Base-by-base conservation (phyloP, 2,113 vertebrate genomes). In the Lynx canadensis region DNA sequence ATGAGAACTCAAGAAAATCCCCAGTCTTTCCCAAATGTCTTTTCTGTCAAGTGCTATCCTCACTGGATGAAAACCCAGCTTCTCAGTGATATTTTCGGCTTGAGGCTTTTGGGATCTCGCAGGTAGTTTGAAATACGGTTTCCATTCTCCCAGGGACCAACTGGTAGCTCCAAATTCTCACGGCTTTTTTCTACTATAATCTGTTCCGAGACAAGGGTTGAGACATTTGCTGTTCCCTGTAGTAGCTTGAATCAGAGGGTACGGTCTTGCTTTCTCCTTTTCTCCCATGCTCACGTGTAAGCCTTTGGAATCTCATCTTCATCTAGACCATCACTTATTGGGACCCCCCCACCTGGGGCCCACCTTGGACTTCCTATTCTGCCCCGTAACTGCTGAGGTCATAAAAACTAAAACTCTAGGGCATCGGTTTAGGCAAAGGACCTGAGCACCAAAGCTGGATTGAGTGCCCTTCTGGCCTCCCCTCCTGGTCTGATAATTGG, bases 161-260 rank as follows among this genome's bases (percentile, higher is more conserved):
- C 6, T 21, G 55, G 21, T 33, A 21, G 2, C 6, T 69, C 21
- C 38, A 52, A 27, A 85, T 63, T 33, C 25, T 74, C 57, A n/a
- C 4, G 23, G 13, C 9, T 10, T 50, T 57, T n/a, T 66, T 5
- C 12, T 18, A 50, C 16, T 27, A 0, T 16, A 48, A 23, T 52
- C 29, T 78, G 5, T 16, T 81, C 60, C 36, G 5, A 66, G 48
- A 18, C 23, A 65, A 48, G 8, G 23, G 14, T 19, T 60, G 80
- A 95, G 33, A 55, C 2, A n/a, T 52, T 19, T 2, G 33, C 41
- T 78, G 14, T 14, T 27, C 52, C 21, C 16, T 41, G 38, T 5
- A 29, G 41, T 7, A 18, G 23, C 16, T 9, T 38, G 23, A 68
- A 36, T 41, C 23, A n/a, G 41, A 15, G 33, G 31, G 0, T 6